Evolutionary conservation across 2,113 vertebrate genomes (phyloP).

Genomic region (Platycercus adscitus): DNA sequence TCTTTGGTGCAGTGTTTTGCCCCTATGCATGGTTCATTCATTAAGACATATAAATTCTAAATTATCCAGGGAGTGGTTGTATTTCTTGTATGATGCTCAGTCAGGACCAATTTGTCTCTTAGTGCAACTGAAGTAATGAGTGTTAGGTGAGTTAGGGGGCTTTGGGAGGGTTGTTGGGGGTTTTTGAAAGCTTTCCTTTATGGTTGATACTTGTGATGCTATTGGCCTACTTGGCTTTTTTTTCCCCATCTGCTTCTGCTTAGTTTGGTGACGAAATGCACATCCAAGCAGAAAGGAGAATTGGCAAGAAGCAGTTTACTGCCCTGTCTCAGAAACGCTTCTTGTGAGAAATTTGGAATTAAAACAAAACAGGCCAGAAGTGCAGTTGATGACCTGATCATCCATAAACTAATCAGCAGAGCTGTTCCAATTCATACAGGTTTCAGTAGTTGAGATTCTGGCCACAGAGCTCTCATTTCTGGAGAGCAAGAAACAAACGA

Average conservation of each 20-base stretch:
- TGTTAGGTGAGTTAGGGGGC: neutral
- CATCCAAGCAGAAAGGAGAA: neutral
- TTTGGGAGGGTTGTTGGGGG: rapidly evolving
- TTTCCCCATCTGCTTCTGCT: neutral
- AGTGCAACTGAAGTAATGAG: neutral
- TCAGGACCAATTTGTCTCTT: neutral
- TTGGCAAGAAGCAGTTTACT: neutral
- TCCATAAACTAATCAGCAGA: neutral
- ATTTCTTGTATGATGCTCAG: neutral
- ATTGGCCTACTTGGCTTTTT: neutral
- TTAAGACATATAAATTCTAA: neutral
- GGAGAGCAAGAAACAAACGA: neutral
- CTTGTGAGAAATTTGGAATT: neutral
- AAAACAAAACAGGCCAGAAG: neutral
- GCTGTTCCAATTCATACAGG: neutral
- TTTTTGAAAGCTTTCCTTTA: rapidly evolving
- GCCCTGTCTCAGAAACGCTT: neutral
- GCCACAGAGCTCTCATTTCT: neutral
- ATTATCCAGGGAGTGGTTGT: rapidly evolving
- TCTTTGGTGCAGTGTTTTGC: neutral
- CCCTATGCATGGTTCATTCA: neutral
- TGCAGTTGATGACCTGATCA: neutral
- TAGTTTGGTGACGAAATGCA: neutral
- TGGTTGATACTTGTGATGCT: neutral
- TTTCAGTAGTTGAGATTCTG: neutral